phyloP scores from a whole-genome alignment of 2,113 vertebrate species.

The Hyaena hyaena region DNA sequence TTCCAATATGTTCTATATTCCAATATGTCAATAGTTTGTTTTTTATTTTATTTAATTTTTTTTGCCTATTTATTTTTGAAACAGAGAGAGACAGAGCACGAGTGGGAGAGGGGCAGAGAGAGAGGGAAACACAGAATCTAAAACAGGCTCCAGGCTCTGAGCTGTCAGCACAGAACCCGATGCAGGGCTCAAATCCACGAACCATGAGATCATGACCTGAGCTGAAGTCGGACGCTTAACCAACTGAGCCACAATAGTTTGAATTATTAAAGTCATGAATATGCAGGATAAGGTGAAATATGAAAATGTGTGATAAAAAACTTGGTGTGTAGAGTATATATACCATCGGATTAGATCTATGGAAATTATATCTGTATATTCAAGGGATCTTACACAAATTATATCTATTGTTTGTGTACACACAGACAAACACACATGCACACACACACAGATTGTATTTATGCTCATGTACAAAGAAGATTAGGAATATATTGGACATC shows the following conservation, averaged over 20 bases:
- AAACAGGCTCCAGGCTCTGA: too few species aligned
- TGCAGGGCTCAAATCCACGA: too few species aligned
- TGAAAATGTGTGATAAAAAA: background rate
- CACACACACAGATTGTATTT: background rate
- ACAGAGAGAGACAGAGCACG: too few species aligned
- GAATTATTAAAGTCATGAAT: background rate
- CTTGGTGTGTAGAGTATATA: background rate
- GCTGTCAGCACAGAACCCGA: too few species aligned
- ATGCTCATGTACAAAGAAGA: background rate
- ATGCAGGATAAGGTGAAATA: background rate
- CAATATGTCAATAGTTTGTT: background rate
- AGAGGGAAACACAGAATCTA: too few species aligned
- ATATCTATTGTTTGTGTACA: background rate
- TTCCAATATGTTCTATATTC: background rate
- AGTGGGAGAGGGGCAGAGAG: too few species aligned
- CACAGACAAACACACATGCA: background rate
- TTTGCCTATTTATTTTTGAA: too few species aligned
- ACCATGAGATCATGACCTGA: too few species aligned
- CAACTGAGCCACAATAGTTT: background rate
- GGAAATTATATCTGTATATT: background rate
- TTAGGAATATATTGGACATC: background rate
- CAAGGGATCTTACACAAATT: background rate
- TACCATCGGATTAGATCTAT: background rate
- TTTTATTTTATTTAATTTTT: too few species aligned
- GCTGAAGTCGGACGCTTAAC: too few species aligned